phyloP scores from a whole-genome alignment of 2,888 invertebrate genomes.

The Lamellibrachia columna region DNA sequence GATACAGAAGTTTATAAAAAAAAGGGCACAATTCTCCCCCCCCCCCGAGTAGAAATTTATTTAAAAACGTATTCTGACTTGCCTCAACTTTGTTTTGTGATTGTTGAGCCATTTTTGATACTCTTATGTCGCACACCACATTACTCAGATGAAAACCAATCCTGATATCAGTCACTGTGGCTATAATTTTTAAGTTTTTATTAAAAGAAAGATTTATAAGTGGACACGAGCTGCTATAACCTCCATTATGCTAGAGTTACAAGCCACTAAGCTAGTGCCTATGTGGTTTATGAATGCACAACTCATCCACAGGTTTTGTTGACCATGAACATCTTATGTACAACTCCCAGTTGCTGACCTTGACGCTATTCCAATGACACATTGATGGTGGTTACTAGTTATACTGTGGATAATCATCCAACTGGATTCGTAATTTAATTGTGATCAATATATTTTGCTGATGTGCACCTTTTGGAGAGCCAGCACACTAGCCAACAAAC shows the following conservation, averaged over 20 bases:
- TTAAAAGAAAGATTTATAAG: neutral
- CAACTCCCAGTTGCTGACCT: neutral
- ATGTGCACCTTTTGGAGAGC: neutral
- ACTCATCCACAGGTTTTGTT: neutral
- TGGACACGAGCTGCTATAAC: neutral
- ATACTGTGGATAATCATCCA: neutral
- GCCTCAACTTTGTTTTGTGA: neutral
- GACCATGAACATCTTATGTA: neutral
- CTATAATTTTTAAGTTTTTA: neutral
- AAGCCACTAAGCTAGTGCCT: neutral
- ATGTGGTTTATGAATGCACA: constrained; percentile 6
- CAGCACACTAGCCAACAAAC: neutral
- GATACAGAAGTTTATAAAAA: neutral
- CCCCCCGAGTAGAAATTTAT: neutral
- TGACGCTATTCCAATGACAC: neutral
- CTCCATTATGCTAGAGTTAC: neutral
- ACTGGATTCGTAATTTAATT: neutral
- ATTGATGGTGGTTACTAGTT: neutral
- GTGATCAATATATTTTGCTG: neutral
- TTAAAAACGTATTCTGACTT: neutral
- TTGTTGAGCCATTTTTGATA: neutral
- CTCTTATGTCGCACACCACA: neutral
- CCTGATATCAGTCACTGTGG: neutral
- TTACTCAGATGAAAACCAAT: neutral
- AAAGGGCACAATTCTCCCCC: neutral